Base-by-base conservation (phyloP, 2,888 invertebrate genomes). In the Uropetala carovei region DNA sequence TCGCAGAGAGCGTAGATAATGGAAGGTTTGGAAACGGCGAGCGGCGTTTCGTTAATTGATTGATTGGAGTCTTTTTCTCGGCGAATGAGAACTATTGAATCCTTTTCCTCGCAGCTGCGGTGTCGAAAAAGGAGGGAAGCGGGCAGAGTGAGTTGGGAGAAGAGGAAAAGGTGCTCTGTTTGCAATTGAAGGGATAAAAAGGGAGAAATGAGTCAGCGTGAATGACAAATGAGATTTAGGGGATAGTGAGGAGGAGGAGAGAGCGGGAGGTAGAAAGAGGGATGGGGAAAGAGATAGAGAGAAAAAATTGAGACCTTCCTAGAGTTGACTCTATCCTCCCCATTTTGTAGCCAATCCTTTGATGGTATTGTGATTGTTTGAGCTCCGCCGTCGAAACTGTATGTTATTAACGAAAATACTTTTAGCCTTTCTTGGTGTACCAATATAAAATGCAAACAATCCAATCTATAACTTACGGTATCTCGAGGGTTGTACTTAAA, bases 21-120 rank as follows among this genome's bases (percentile, higher is more conserved):
- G 75, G 75, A 43, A 43, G 43, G 43, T 43, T 43, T 43, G 43
- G 43, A 75, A 75, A 75, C 22, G 11, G 75, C 22, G 27, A 68
- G 18, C n/a, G 68, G 10, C 68, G 68, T 10, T 75, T 27, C 75
- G 22, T 75, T 75, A 75, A 75, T 75, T 75, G 75, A 75, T 75
- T 75, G 75, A 75, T 75, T 75, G 75, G 75, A 75, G 22, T 75
- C 43, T 75, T 75, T 75, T 75, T 27, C 75, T 27, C 68, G n/a
- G n/a, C n/a, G 68, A 27, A 27, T 75, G 75, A 75, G 27, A 27
- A 75, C 75, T 27, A 27, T 75, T 75, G 22, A 27, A 75, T 75
- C 27, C 75, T 22, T 27, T 27, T 13, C 22, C 22, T 13, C 75
- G 75, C 75, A 75, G 75, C 75, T 75, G 75, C 14, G 75, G 75